Percentiles rank a stretch among this genome's conserved stretches.
phyloP scores from a whole-genome alignment of 2,113 vertebrate genomes.

The Hippocampus barbouri region DNA sequence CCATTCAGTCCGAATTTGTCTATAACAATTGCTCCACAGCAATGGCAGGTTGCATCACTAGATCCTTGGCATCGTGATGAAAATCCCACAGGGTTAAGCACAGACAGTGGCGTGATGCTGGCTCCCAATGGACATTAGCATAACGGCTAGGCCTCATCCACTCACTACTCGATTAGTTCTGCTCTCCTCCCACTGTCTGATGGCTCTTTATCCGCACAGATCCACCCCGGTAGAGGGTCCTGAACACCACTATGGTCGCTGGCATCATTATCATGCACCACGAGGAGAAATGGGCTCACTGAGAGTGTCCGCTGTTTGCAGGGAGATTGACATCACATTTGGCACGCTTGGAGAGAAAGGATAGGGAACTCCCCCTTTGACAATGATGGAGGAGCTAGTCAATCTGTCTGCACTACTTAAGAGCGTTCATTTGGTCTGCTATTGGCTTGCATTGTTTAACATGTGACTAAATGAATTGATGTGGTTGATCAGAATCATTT shows the following conservation, averaged over 20 bases:
- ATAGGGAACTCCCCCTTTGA: constrained; percentile 47
- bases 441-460: background rate
- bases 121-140: constrained; percentile 62
- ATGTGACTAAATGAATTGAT: background rate
- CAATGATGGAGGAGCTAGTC: constrained; percentile 58
- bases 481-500: background rate
- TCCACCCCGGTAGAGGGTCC: constrained; percentile 56
- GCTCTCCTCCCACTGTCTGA: constrained; percentile 72
- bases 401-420: constrained; percentile 38
- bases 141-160: constrained; percentile 65
- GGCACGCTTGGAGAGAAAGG: constrained; percentile 50
- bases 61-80: constrained; percentile 57
- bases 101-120: constrained; percentile 56
- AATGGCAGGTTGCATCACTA: constrained; percentile 56
- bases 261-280: constrained; percentile 70
- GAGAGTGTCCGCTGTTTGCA: constrained; percentile 48
- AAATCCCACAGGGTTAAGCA: constrained; percentile 51
- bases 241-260: constrained; percentile 48
- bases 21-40: constrained; percentile 39
- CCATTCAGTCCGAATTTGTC: constrained; percentile 43
- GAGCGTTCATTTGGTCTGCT: constrained; percentile 18
- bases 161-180: constrained; percentile 68
- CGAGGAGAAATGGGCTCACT: constrained; percentile 50
- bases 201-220: constrained; percentile 68
- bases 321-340: constrained; percentile 67